A percentile compares a stretch with the other conserved stretches of the same genome.
Evolutionary conservation across 1,140 invertebrate genomes (phyloP).

Genomic region (Temnothorax curvispinosus): DNA sequence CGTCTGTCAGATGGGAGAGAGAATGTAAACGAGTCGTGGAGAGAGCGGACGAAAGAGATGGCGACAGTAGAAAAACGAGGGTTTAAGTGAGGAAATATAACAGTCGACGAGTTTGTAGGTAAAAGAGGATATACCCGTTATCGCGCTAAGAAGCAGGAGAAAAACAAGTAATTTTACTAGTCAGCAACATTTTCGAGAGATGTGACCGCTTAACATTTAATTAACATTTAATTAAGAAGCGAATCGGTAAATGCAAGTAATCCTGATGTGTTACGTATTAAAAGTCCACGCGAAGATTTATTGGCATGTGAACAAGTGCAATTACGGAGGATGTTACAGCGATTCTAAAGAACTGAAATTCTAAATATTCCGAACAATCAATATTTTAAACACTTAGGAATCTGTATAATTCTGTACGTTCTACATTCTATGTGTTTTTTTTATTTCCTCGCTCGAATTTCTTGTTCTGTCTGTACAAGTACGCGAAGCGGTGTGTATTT

Average conservation of each 20-base stretch:
- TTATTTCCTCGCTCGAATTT: not conserved
- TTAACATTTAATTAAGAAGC: not conserved
- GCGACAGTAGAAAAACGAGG: slow-evolving; percentile 1
- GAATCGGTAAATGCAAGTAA: not conserved
- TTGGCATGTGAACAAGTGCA: not conserved
- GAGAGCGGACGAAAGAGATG: slow-evolving; percentile 6
- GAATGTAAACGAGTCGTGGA: slow-evolving; percentile 14
- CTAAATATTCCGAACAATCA: not conserved
- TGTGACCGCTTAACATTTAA: slow-evolving; percentile 20
- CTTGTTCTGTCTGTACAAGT: not conserved
- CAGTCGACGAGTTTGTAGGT: not conserved
- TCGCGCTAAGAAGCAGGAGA: not conserved
- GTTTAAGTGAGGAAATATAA: slow-evolving; percentile 23
- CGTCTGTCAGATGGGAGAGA: not conserved
- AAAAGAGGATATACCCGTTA: not conserved
- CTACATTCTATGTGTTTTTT: not conserved
- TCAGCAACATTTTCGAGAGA: not conserved
- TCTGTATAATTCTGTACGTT: not conserved
- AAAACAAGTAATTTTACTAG: not conserved
- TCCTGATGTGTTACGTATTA: not conserved
- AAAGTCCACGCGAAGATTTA: not conserved
- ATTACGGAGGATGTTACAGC: not conserved
- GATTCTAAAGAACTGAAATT: not conserved
- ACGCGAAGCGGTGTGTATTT: not conserved
- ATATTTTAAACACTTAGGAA: not conserved